Conservation (phyloP, 1,140 invertebrate genomes). For the Ephestia elutella region DNA sequence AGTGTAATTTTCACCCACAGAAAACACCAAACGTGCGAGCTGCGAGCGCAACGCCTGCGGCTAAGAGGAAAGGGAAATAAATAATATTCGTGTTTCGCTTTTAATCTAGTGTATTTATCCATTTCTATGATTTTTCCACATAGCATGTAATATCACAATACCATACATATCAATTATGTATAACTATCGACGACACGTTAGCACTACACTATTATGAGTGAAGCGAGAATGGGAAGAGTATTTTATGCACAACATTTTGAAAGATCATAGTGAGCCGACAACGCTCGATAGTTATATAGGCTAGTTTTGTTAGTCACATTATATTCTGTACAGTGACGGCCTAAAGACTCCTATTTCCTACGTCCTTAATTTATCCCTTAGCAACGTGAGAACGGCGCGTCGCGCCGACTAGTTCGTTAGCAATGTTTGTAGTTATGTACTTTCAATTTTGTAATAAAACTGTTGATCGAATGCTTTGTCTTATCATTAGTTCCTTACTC, state of each 20-base stretch:
- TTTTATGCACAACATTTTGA: background rate
- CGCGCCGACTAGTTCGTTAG: slow-evolving; percentile 19
- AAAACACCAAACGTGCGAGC: slow-evolving; percentile 43
- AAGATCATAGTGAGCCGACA: background rate
- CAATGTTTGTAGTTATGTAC: slow-evolving; percentile 41
- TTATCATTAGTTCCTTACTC: background rate
- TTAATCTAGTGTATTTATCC: slow-evolving; percentile 61
- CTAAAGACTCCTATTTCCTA: slow-evolving; percentile 20
- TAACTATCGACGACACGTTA: slow-evolving; percentile 26
- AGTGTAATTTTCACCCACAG: slow-evolving; percentile 28
- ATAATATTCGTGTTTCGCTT: slow-evolving; percentile 45
- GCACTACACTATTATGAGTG: background rate
- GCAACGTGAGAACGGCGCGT: slow-evolving; percentile 7
- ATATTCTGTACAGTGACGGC: slow-evolving; percentile 20
- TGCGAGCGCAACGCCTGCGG: slow-evolving; percentile 63
- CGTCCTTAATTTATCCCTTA: slow-evolving; percentile 20
- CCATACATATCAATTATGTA: slow-evolving; percentile 46
- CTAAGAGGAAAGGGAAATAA: slow-evolving; percentile 73
- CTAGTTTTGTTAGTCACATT: slow-evolving; percentile 23
- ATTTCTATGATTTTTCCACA: slow-evolving; percentile 62
- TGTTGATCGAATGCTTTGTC: slow-evolving; percentile 28
- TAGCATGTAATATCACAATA: slow-evolving; percentile 70
- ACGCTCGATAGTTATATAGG: slow-evolving; percentile 28
- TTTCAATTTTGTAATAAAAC: slow-evolving; percentile 58
- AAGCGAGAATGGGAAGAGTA: slow-evolving; percentile 1